phyloP scores from a whole-genome alignment of 2,888 invertebrate species.

The Sepioteuthis lessoniana region DNA sequence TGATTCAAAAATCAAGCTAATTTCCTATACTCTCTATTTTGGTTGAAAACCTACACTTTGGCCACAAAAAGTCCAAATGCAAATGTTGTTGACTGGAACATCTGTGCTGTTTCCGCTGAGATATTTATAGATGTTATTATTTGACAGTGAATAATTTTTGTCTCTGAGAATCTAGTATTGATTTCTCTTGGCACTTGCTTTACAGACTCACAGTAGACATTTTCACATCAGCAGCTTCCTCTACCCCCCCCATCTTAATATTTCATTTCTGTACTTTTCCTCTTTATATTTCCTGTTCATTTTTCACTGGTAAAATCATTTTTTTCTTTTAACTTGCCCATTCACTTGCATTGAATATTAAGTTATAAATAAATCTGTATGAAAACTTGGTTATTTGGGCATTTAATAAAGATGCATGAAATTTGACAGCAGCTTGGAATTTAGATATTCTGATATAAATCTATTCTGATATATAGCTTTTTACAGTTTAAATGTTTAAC shows the following conservation, averaged over 20 bases:
- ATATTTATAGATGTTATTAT: slow-evolving; percentile 33
- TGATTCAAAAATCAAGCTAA: not conserved
- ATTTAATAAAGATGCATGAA: not conserved
- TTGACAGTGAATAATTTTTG: not conserved
- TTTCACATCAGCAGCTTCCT: not conserved
- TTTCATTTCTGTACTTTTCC: not conserved
- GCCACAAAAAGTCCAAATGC: not conserved
- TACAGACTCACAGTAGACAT: not conserved
- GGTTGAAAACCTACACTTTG: not conserved
- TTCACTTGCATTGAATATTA: not conserved
- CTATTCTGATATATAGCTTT: not conserved
- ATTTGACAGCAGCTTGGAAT: not conserved
- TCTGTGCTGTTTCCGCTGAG: not conserved
- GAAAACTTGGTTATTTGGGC: not conserved
- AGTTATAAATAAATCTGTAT: not conserved
- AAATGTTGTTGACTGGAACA: not conserved
- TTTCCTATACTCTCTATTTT: slow-evolving; percentile 1
- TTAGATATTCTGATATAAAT: not conserved
- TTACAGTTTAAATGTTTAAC: not conserved
- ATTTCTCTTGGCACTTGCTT: not conserved
- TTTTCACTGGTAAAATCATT: not conserved
- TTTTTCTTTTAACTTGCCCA: not conserved
- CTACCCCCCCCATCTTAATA: not conserved
- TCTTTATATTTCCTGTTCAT: not conserved
- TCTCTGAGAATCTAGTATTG: not conserved